phyloP scores from a whole-genome alignment of 2,888 invertebrate genomes.

The Amitus sp. region DNA sequence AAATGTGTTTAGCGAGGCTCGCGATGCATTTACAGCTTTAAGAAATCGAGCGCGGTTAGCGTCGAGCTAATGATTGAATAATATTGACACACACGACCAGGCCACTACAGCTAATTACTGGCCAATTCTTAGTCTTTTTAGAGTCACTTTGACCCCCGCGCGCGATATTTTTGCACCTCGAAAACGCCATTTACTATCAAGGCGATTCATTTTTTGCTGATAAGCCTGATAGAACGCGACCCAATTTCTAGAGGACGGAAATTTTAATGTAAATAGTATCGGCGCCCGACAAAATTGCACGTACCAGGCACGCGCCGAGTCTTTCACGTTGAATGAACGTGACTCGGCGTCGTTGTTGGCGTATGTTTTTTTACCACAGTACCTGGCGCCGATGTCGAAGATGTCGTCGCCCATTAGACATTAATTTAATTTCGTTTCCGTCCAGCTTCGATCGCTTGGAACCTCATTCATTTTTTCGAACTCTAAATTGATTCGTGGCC shows the following conservation, averaged over 20 bases:
- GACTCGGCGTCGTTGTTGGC: neutral
- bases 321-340: neutral
- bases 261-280: no score
- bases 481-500: no score
- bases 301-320: slow-evolving; percentile 4
- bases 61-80: slow-evolving; percentile 44
- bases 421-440: neutral
- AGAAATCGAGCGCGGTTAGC: slow-evolving; percentile 41
- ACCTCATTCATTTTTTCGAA: no score
- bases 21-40: slow-evolving; percentile 36
- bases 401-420: neutral
- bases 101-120: slow-evolving; percentile 26
- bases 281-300: neutral
- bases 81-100: slow-evolving; percentile 44
- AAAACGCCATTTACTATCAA: no score
- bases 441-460: no score
- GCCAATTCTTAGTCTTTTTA: slow-evolving; percentile 29
- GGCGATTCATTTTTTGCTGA: no score
- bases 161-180: neutral
- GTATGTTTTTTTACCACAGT: neutral
- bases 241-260: no score
- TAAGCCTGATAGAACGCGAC: neutral
- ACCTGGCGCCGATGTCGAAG: slow-evolving; percentile 7
- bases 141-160: slow-evolving; percentile 1
- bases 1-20: slow-evolving; percentile 36